Evolutionary conservation across 1,140 invertebrate species (phyloP), one percentile per base, ranked within the genome.

Genomic region (Nomia melanderi): DNA sequence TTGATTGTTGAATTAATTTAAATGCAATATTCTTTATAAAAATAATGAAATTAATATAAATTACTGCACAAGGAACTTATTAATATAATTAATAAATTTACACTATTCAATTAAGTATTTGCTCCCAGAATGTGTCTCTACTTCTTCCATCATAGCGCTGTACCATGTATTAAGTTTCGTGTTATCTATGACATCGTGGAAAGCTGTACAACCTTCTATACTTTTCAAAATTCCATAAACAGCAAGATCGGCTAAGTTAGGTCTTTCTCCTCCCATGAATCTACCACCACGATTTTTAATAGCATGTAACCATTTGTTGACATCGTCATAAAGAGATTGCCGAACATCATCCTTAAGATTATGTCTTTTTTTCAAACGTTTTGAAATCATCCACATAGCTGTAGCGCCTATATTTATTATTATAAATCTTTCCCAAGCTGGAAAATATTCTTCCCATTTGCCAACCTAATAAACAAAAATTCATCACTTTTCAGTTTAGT

Each of bases 331-430:
- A 8, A 99, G 93, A 0, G 97, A 98, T 77, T 95, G 88, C 9
- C 98, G 93, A 11, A 98, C 98, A 90, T 99, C 96, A 65, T 97
- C 96, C 82, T 97, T 96, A 17, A 99, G 93, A 65, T 95, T 92
- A 88, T 99, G 95, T 63, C 95, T 96, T 88, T 96, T 96, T 86
- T 99, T 98, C 17, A 99, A 91, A 62, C 95, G 92, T 90, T 98
- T 99, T 6, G 97, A 95, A 83, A 99, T 96, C 0, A 97, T 88
- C 94, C 95, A 99, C 99, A 99, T 99, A 1, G 96, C 98, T 27
- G 93, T 92, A 0, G 98, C 97, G 36, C 99, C 99, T 2, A 97
- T 95, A 90, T 99, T 98, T n/a, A 99, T 96, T 89, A 99, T 97
- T 33, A 98, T 86, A 29, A 94, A 91, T 84, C 96, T 93, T 91